Base-by-base conservation (phyloP, 2,797 vertebrate genomes). In the Sternarchorhynchus goeldii region DNA sequence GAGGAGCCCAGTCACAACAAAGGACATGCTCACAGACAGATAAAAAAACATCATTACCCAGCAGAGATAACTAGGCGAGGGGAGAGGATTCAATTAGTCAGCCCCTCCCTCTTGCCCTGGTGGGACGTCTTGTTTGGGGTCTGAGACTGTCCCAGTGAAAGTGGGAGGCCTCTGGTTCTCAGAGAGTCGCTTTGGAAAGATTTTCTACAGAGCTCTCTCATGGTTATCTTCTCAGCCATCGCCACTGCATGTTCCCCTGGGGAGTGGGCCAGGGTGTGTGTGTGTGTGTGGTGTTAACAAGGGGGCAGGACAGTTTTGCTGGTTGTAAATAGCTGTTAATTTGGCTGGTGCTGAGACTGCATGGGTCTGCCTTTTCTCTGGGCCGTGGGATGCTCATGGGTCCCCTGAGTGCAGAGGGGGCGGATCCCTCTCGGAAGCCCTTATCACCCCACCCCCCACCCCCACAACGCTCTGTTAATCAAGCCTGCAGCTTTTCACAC, bases 321-420 rank as follows among this genome's bases (percentile, higher is more conserved):
- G 74, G 71, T 73, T 84, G 76, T 84, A 88, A 84, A 84, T 73
- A 67, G 32, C 53, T 84, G 83, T 79, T 87, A 86, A 86, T 89
- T 88, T 86, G 82, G 77, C 80, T 76, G 58, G 56, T 55, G 67
- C 57, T 70, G 50, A 77, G 39, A 64, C 17, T 39, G 60, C 67
- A 55, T 65, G 8, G 60, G n/a, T 72, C 72, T 56, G 50, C 68
- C n/a, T 53, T 53, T 39, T 8, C 18, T 66, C n/a, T 18, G 21
- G 62, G 56, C 60, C 77, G 70, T 10, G 53, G 56, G 76, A 83
- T 57, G 73, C 85, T 83, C 74, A 82, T 82, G 79, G 55, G 76
- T 87, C 86, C 86, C 87, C 57, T 10, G 84, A 76, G 85, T 83
- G 77, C 84, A 2, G 34, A 85, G 74, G 84, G 86, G 90, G 89